These are phyloP conservation scores for Clarias magur DNA, from an alignment of 2,113 vertebrate genomes.

Conservation along the genomic window DNA sequence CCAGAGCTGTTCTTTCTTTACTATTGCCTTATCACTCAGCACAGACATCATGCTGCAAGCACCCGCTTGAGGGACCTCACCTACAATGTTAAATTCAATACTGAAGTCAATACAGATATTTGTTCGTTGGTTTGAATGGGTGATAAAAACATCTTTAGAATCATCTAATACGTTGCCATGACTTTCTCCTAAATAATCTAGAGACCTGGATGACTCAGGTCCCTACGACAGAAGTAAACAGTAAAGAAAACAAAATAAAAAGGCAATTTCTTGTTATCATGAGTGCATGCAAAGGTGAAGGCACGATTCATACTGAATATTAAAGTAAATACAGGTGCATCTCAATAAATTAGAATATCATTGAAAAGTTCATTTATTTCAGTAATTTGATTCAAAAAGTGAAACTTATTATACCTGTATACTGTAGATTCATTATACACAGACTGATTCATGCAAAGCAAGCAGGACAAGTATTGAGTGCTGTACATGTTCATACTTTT, in stretches of 20 bases:
- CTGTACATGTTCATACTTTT: too few species aligned
- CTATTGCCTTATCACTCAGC: slow-evolving; percentile 68
- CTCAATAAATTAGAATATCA: too few species aligned
- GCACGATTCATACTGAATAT: neutral
- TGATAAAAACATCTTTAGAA: neutral
- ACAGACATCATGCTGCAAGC: slow-evolving; percentile 76
- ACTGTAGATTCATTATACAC: too few species aligned
- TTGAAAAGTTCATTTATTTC: too few species aligned
- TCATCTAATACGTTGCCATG: neutral
- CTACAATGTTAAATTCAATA: slow-evolving; percentile 56
- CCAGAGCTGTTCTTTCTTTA: slow-evolving; percentile 75
- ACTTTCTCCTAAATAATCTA: neutral
- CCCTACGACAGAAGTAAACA: neutral
- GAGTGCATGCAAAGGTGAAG: neutral
- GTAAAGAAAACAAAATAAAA: neutral
- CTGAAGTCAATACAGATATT: neutral
- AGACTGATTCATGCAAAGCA: too few species aligned
- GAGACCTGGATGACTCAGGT: neutral
- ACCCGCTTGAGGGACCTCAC: slow-evolving; percentile 61
- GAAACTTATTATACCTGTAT: too few species aligned
- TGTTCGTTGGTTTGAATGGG: neutral
- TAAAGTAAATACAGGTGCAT: neutral
- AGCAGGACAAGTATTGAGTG: too few species aligned
- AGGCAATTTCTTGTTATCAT: neutral
- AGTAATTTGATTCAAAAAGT: too few species aligned